Base-by-base conservation (phyloP, 1,140 invertebrate genomes). In the Rhynchophorus ferrugineus region DNA sequence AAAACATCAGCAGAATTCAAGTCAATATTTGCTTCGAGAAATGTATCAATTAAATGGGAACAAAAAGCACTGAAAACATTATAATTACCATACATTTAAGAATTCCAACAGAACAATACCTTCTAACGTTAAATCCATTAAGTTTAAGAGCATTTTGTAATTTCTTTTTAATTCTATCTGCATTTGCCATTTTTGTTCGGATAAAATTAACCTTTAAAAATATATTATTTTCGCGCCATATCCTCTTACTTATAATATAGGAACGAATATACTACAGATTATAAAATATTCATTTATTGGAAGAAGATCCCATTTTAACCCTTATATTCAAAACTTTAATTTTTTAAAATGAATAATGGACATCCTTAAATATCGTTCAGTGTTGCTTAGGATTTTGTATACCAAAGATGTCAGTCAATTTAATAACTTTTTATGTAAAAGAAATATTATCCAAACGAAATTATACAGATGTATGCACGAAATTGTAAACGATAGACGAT, bases 1-100 rank as follows among this genome's bases (percentile, higher is more conserved):
- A 76, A 75, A 37, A 79, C 69, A 14, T 66, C 48, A 54, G 74
- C 68, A 46, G 74, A 65, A 14, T 80, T 59, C 13, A 69, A 59
- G 33, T 68, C 50, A 16, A 67, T 51, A 35, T 58, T 49, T 44
- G 61, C 52, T 22, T 71, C 75, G 43, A 65, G 55, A 39, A 87
- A 69, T 39, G 79, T 76, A 33, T 77, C 74, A 19, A 75, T 65
- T 19, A 86, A 62, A 56, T 77, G 77, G 24, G 66, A 65, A 38
- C 75, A 75, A 38, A 81, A 75, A 57, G 84, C 82, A 59, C 83
- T 85, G 58, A 47, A 73, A 63, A 70, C 55, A 8, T 17, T 24
- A 41, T 39, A 3, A n/a, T 49, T 29, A 22, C 22, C 16, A 33
- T 29, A 24, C 6, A 17, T 11, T 36, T 11, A 7, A 19, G 39